Percentiles rank a stretch among this genome's conserved stretches.
Conservation (phyloP, 2,113 vertebrate genomes). For the Cottus gobio region DNA sequence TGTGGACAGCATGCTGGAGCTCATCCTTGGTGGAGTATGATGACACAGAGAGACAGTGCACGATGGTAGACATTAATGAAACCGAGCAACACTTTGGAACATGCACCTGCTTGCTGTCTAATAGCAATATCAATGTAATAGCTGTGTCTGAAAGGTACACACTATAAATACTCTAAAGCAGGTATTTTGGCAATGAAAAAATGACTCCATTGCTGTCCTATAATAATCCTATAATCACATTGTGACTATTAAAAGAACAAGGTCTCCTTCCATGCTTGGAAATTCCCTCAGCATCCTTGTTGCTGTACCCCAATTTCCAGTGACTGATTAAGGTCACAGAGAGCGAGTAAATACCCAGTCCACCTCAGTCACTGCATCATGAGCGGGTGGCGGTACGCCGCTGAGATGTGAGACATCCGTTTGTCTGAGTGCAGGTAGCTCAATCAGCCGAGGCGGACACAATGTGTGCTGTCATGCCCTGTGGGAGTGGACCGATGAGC, state of each 20-base stretch:
- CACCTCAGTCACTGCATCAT: neutral
- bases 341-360: slow-evolving; percentile 10
- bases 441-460: slow-evolving; percentile 3
- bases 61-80: neutral
- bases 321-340: slow-evolving; percentile 30
- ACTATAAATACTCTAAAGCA: neutral
- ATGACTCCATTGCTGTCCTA: neutral
- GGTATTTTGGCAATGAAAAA: neutral
- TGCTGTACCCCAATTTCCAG: neutral
- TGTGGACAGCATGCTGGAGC: neutral
- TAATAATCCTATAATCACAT: neutral
- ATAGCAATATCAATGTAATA: neutral
- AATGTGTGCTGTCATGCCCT: slow-evolving; percentile 1
- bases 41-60: neutral
- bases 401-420: slow-evolving; percentile 17
- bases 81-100: neutral
- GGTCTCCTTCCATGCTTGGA: neutral
- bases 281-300: neutral
- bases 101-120: neutral
- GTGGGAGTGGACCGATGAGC: neutral
- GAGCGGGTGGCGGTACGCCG: neutral
- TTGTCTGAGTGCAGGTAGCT: slow-evolving; percentile 21
- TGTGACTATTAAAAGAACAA: neutral
- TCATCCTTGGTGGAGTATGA: neutral
- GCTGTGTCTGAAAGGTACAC: neutral